These are phyloP conservation scores for Unio delphinus DNA, from an alignment of 2,888 invertebrate species.

Conservation along the genomic window DNA sequence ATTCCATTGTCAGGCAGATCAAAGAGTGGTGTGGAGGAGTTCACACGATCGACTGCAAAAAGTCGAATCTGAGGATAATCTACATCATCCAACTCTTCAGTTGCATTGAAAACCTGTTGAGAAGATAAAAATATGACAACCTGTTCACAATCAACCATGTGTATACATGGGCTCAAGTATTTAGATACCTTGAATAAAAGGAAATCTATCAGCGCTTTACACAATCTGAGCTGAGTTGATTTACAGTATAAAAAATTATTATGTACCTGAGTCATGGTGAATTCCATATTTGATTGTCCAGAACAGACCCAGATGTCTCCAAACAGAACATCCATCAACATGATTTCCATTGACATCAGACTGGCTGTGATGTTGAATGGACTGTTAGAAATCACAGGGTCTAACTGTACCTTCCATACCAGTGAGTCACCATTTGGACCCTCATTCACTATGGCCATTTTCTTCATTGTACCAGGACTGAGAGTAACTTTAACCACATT, in stretches of 20 bases:
- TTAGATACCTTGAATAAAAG: background rate
- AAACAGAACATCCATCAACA: constrained; percentile 60
- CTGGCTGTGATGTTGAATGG: constrained; percentile 45
- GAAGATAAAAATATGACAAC: background rate
- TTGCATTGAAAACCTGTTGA: constrained; percentile 40
- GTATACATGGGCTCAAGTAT: background rate
- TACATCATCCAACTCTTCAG: constrained; percentile 33
- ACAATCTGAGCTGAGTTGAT: background rate
- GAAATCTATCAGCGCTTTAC: background rate
- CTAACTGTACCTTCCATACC: constrained; percentile 34
- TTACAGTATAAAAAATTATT: constrained; percentile 6
- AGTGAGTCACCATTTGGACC: too few relatives aligned
- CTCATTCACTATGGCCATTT: background rate
- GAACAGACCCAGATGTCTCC: constrained; percentile 69
- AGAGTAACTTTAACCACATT: constrained; percentile 1
- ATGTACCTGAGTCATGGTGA: constrained; percentile 44
- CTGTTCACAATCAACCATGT: background rate
- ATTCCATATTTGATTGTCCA: constrained; percentile 67
- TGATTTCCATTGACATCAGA: constrained; percentile 2
- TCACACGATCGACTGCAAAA: constrained; percentile 34
- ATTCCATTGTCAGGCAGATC: constrained; percentile 22
- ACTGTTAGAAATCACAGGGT: constrained; percentile 31
- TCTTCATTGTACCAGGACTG: background rate
- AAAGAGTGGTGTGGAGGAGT: constrained; percentile 21
- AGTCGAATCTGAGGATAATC: constrained; percentile 47